Conservation (phyloP, 2,113 vertebrate genomes). For the Cranoglanis bouderius region DNA sequence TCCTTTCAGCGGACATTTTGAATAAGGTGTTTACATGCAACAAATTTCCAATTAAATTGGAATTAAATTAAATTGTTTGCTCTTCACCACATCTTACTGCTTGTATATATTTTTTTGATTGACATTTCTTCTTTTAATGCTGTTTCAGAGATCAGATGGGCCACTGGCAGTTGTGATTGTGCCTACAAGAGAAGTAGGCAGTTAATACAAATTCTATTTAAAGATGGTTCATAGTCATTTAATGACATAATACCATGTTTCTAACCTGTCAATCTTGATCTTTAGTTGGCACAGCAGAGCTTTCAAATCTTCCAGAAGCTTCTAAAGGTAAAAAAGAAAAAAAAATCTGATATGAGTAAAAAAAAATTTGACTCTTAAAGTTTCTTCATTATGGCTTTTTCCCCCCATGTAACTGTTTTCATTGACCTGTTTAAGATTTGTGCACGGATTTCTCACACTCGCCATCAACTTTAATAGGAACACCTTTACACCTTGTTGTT, state of each 20-base stretch:
- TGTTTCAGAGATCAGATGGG: constrained; percentile 81
- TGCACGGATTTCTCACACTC: neutral
- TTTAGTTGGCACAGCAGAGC: constrained; percentile 89
- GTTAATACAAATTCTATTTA: neutral
- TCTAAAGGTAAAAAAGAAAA: constrained; percentile 76
- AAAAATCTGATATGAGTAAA: neutral
- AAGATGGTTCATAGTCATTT: neutral
- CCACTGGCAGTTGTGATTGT: constrained; percentile 89
- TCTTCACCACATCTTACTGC: too few species aligned
- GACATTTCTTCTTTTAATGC: neutral
- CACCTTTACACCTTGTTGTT: neutral
- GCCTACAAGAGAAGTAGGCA: constrained; percentile 90
- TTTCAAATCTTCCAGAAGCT: constrained; percentile 90
- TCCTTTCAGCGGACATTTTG: too few species aligned
- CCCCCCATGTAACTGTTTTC: neutral
- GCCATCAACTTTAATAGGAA: neutral
- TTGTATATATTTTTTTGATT: neutral
- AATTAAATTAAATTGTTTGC: too few species aligned
- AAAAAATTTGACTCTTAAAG: neutral
- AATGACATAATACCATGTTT: neutral
- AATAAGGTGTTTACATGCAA: too few species aligned
- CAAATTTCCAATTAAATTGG: too few species aligned
- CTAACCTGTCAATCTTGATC: neutral
- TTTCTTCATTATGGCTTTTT: neutral
- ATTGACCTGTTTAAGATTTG: neutral